These are phyloP conservation scores for Petaurus breviceps DNA, from an alignment of 2,113 vertebrate species.

Conservation along the genomic window DNA sequence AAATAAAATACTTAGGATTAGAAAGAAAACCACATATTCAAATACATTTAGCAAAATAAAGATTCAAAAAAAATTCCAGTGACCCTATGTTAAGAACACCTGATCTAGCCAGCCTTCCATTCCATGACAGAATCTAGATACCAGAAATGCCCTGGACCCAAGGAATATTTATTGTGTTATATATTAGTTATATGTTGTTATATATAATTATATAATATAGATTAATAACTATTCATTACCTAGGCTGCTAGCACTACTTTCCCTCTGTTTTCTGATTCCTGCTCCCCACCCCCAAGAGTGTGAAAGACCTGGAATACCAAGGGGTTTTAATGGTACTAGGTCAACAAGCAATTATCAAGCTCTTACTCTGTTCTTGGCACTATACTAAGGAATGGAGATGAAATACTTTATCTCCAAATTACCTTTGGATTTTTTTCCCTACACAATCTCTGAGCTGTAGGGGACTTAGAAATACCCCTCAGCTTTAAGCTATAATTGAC, in stretches of 20 bases:
- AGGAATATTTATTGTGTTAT: neutral
- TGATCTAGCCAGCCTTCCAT: neutral
- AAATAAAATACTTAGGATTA: neutral
- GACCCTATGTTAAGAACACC: neutral
- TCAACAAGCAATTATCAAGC: neutral
- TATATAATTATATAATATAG: no score
- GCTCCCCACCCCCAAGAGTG: neutral
- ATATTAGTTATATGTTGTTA: no score
- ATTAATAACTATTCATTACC: no score
- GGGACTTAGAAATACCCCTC: neutral
- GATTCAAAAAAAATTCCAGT: neutral
- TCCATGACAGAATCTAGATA: neutral
- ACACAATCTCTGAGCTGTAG: neutral
- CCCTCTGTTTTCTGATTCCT: neutral
- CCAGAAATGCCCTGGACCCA: neutral
- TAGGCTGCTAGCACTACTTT: neutral
- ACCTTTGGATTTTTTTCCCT: neutral
- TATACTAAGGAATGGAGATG: neutral
- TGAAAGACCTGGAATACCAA: neutral
- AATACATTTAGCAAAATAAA: neutral
- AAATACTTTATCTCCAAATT: neutral
- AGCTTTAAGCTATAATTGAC: neutral
- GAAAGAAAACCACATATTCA: neutral
- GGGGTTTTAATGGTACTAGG: neutral
- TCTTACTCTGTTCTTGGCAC: neutral